Evolutionary conservation across 2,888 invertebrate species (phyloP).

Genomic region (Mechanitis messenoides): DNA sequence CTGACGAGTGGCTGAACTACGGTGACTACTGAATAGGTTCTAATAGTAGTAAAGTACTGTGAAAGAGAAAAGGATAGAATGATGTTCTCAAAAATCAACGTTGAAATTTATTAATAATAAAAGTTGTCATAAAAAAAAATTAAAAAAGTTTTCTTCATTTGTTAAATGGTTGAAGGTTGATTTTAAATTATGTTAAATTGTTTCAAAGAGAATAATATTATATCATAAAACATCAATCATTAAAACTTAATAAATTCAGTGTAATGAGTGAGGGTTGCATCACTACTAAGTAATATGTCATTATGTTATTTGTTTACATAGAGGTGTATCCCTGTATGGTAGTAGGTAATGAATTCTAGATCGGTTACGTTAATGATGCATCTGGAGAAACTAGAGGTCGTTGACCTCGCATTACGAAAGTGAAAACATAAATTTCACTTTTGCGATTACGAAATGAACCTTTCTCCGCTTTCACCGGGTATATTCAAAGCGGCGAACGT

Average conservation of each 20-base stretch:
- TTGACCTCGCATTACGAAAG: constrained; percentile 66
- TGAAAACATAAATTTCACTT: constrained; percentile 75
- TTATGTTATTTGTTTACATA: constrained; percentile 6
- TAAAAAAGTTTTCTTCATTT: too few relatives aligned
- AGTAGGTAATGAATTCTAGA: constrained; percentile 12
- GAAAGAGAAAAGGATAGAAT: constrained; percentile 1
- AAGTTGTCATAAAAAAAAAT: too few relatives aligned
- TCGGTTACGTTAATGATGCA: constrained; percentile 14
- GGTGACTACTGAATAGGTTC: background rate
- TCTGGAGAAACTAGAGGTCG: constrained; percentile 38
- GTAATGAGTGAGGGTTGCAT: background rate
- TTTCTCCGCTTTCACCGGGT: constrained; percentile 74
- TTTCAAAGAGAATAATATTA: background rate
- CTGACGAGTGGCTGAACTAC: constrained; percentile 51
- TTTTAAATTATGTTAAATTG: too few relatives aligned
- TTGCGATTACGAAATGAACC: constrained; percentile 74
- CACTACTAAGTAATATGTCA: background rate
- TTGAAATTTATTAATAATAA: too few relatives aligned
- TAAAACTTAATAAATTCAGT: background rate
- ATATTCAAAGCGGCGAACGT: constrained; percentile 34
- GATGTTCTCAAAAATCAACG: too few relatives aligned
- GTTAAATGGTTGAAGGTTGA: too few relatives aligned
- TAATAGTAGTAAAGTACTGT: constrained; percentile 8
- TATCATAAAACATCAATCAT: background rate
- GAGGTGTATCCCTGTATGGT: constrained; percentile 3